phyloP scores from a whole-genome alignment of 2,113 vertebrate genomes.

The zebrafish (Danio rerio) region DNA sequence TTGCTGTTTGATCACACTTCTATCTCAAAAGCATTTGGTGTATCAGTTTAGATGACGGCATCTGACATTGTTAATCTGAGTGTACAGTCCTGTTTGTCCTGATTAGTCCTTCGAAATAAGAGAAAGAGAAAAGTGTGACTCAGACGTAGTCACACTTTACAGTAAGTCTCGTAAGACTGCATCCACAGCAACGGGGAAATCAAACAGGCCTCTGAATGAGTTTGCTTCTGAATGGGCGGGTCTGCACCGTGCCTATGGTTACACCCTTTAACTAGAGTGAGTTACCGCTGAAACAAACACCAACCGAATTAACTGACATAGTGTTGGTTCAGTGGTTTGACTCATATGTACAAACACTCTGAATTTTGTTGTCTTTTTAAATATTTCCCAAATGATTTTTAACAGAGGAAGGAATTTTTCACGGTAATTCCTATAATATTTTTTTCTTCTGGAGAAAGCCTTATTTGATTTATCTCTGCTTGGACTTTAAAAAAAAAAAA shows the following conservation, averaged over 20 bases:
- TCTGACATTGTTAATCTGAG: neutral
- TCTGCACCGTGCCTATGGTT: slow-evolving; percentile 10
- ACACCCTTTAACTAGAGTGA: slow-evolving; percentile 46
- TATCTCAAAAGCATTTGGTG: neutral
- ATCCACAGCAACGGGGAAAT: slow-evolving; percentile 61
- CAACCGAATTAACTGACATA: neutral
- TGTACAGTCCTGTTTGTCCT: neutral
- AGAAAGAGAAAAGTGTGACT: slow-evolving; percentile 16
- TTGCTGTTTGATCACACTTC: neutral
- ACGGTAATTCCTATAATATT: too few species aligned
- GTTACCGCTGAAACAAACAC: slow-evolving; percentile 2
- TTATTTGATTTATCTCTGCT: too few species aligned
- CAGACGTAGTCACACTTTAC: slow-evolving; percentile 49
- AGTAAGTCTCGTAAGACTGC: slow-evolving; percentile 50
- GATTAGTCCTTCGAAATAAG: neutral
- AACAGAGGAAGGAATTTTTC: too few species aligned
- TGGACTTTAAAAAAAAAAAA: too few species aligned
- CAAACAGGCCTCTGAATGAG: slow-evolving; percentile 62
- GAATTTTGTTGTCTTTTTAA: too few species aligned
- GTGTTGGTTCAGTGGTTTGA: neutral
- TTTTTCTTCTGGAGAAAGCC: too few species aligned
- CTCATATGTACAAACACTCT: neutral
- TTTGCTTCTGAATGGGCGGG: slow-evolving; percentile 43
- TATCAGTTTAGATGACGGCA: neutral
- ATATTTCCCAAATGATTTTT: too few species aligned